phyloP scores from a whole-genome alignment of 1,140 invertebrate species.

The Drosophila busckii region DNA sequence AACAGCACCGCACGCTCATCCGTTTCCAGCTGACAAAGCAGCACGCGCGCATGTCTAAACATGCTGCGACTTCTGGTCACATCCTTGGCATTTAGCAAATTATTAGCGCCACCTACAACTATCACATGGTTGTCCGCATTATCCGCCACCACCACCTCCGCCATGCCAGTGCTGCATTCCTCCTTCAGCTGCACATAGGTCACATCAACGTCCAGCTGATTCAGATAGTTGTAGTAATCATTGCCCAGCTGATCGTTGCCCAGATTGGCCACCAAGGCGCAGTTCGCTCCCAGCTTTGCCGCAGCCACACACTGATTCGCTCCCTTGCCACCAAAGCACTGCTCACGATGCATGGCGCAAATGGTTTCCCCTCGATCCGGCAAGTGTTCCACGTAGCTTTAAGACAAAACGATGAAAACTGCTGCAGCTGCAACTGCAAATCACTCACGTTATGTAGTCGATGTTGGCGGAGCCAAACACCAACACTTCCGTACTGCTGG shows the following conservation, averaged over 20 bases:
- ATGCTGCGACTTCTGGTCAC: slow-evolving; percentile 79
- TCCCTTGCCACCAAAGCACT: slow-evolving; percentile 96
- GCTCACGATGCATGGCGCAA: slow-evolving; percentile 87
- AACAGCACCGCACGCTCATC: slow-evolving; percentile 85
- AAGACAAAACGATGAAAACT: slow-evolving; percentile 72
- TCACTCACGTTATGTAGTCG: slow-evolving; percentile 87
- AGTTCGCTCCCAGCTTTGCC: slow-evolving; percentile 88
- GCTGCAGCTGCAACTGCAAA: not conserved
- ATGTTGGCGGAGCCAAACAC: slow-evolving; percentile 90
- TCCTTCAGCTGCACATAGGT: slow-evolving; percentile 78
- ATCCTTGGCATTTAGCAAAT: slow-evolving; percentile 83
- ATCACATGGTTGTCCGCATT: slow-evolving; percentile 94
- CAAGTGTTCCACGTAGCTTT: slow-evolving; percentile 89
- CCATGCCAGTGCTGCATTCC: slow-evolving; percentile 84
- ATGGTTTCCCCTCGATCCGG: slow-evolving; percentile 94
- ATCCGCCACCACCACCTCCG: slow-evolving; percentile 88
- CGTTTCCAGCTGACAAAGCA: slow-evolving; percentile 94
- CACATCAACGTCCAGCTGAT: slow-evolving; percentile 83
- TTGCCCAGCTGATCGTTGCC: slow-evolving; percentile 92
- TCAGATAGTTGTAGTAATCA: slow-evolving; percentile 85
- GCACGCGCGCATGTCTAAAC: slow-evolving; percentile 36
- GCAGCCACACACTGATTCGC: slow-evolving; percentile 97
- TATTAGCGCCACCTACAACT: slow-evolving; percentile 92
- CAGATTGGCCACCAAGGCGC: slow-evolving; percentile 91
- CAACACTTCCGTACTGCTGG: slow-evolving; percentile 79